Evolutionary conservation across 2,113 vertebrate genomes (phyloP).

Genomic region (Silurus meridionalis): DNA sequence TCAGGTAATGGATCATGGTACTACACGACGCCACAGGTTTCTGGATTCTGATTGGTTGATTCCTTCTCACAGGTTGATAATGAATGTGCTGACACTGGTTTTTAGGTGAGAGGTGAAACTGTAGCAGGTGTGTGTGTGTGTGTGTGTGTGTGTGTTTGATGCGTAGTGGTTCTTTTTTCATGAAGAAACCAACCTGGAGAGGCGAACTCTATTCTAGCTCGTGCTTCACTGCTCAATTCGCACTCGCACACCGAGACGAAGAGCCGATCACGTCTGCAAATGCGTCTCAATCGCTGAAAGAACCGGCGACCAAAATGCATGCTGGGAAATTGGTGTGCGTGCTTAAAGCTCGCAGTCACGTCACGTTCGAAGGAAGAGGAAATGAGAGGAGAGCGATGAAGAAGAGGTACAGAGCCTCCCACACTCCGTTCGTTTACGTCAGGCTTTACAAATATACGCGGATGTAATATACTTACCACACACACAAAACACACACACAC

Average conservation of each 20-base stretch:
- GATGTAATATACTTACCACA: not conserved
- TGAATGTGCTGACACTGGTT: not conserved
- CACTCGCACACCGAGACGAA: not conserved
- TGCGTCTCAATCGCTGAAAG: not conserved
- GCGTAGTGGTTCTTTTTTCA: not conserved
- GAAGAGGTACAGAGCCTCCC: not conserved
- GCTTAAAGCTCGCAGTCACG: not conserved
- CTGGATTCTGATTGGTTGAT: not conserved
- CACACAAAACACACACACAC: not conserved
- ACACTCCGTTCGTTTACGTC: not conserved
- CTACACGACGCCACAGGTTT: not conserved
- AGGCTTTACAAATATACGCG: not conserved
- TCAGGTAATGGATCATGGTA: not conserved
- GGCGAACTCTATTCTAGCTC: not conserved
- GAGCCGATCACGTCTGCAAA: not conserved
- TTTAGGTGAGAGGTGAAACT: not conserved
- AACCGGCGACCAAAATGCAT: not conserved
- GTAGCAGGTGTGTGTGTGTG: not conserved
- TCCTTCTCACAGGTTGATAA: not conserved
- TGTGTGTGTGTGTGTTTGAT: too few relatives aligned
- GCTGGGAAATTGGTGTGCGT: not conserved
- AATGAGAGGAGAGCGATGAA: not conserved
- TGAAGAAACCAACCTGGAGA: not conserved
- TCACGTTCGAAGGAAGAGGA: not conserved
- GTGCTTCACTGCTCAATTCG: not conserved